Evolutionary conservation across 2,888 invertebrate genomes (phyloP).

Genomic region (Brachyptera risi): DNA sequence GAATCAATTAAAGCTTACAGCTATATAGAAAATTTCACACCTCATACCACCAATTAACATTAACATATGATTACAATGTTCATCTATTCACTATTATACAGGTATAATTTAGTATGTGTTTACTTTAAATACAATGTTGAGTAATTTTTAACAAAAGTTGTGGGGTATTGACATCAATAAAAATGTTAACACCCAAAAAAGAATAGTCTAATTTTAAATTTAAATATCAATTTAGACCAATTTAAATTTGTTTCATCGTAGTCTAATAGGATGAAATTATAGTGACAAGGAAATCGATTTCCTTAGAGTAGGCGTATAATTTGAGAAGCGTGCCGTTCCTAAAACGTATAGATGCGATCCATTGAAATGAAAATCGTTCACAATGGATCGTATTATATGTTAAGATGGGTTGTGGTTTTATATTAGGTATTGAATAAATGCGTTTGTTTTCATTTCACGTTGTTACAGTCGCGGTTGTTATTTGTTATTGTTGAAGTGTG

Average conservation of each 20-base stretch:
- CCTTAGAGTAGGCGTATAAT: not conserved
- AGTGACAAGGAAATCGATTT: not conserved
- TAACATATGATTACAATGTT: not conserved
- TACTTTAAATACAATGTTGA: not conserved
- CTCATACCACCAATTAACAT: too few relatives aligned
- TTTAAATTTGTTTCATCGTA: not conserved
- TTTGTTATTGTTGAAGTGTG: too few relatives aligned
- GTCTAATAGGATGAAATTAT: too few relatives aligned
- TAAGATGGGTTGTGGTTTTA: too few relatives aligned
- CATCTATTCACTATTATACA: not conserved
- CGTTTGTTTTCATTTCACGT: too few relatives aligned
- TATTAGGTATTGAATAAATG: too few relatives aligned
- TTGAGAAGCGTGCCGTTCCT: not conserved
- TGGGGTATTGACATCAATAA: not conserved
- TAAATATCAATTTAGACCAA: not conserved
- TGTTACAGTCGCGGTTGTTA: too few relatives aligned
- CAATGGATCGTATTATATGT: too few relatives aligned
- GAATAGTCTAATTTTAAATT: not conserved
- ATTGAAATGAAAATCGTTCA: too few relatives aligned
- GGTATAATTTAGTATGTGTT: constrained; percentile 7
- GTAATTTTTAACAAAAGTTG: not conserved
- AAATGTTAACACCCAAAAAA: not conserved
- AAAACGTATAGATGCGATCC: too few relatives aligned
- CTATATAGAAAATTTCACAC: too few relatives aligned
- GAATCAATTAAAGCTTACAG: too few relatives aligned